Percentiles rank a stretch among this genome's conserved stretches.
Evolutionary conservation across 2,888 invertebrate species (phyloP).

Genomic region (Bellardia bayeri): DNA sequence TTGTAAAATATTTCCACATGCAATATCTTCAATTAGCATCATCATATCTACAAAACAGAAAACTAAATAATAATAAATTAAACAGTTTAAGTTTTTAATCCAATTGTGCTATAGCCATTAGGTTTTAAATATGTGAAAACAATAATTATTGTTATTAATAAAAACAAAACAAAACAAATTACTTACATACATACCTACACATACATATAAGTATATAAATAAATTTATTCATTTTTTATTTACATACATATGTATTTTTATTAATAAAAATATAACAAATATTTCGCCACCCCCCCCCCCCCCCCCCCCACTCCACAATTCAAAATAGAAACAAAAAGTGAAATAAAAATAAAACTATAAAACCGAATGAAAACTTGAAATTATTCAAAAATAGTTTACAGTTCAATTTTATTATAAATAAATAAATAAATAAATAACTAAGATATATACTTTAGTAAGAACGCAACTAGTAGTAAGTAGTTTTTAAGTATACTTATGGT

Average conservation of each 20-base stretch:
- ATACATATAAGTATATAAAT: background rate
- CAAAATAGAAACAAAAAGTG: constrained; percentile 1
- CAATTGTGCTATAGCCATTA: constrained; percentile 39
- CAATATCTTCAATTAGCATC: constrained; percentile 47
- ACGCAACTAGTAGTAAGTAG: constrained; percentile 62
- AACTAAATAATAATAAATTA: background rate
- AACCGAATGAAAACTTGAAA: constrained; percentile 9
- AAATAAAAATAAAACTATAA: constrained; percentile 8
- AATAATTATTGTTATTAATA: constrained; percentile 35
- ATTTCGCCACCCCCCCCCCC: background rate
- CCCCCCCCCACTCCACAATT: constrained; percentile 29
- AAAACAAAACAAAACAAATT: constrained; percentile 6
- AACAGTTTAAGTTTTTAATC: constrained; percentile 39
- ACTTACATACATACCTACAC: too few relatives aligned
- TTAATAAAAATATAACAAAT: background rate
- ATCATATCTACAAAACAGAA: constrained; percentile 28
- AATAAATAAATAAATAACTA: too few relatives aligned
- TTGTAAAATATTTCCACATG: constrained; percentile 43
- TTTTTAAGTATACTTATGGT: constrained; percentile 56
- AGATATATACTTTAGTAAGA: constrained; percentile 28
- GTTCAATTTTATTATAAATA: constrained; percentile 64
- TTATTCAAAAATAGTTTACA: constrained; percentile 39
- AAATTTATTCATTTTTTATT: constrained; percentile 23
- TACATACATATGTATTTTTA: constrained; percentile 15
- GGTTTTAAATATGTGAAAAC: constrained; percentile 38